Percentiles rank a stretch among this genome's conserved stretches.
Evolutionary conservation across 1,140 invertebrate genomes (phyloP).

Genomic region (Aphelinus atriplicis): DNA sequence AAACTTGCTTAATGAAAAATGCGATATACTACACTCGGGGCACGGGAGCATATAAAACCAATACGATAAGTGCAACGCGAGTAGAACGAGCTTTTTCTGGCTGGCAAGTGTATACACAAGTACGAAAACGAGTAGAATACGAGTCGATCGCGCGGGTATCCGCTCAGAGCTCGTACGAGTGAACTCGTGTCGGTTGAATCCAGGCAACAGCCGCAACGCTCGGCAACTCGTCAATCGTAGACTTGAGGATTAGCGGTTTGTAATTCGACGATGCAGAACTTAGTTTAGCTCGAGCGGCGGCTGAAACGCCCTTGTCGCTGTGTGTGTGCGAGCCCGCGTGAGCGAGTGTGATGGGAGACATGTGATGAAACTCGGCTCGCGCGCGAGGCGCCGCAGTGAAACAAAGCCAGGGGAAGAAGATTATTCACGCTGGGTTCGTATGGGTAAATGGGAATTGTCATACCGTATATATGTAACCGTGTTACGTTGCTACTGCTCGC

Average conservation of each 20-base stretch:
- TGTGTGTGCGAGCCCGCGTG: neutral
- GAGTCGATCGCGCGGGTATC: neutral
- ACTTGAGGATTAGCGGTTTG: constrained; percentile 26
- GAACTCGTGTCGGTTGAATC: constrained; percentile 28
- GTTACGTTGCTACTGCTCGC: too few species aligned
- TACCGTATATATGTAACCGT: too few species aligned
- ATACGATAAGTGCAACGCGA: too few species aligned
- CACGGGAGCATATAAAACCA: too few species aligned
- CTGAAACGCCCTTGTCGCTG: neutral
- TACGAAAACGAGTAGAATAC: neutral
- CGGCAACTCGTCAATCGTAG: constrained; percentile 13
- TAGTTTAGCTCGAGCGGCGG: neutral
- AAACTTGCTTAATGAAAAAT: too few species aligned
- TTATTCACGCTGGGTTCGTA: too few species aligned
- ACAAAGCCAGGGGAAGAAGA: too few species aligned
- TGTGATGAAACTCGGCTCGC: constrained; percentile 10
- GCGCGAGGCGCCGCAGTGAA: neutral
- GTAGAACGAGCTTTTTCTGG: too few species aligned
- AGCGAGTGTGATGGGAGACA: neutral
- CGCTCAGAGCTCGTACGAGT: constrained; percentile 14
- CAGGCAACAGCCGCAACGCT: constrained; percentile 13
- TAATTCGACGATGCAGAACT: constrained; percentile 23
- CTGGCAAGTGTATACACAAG: too few species aligned
- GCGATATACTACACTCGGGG: too few species aligned
- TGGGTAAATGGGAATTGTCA: too few species aligned